A percentile compares a stretch with the other conserved stretches of the same genome.
Conservation (phyloP, 2,113 vertebrate genomes). For the Thalassarche chlororhynchos region DNA sequence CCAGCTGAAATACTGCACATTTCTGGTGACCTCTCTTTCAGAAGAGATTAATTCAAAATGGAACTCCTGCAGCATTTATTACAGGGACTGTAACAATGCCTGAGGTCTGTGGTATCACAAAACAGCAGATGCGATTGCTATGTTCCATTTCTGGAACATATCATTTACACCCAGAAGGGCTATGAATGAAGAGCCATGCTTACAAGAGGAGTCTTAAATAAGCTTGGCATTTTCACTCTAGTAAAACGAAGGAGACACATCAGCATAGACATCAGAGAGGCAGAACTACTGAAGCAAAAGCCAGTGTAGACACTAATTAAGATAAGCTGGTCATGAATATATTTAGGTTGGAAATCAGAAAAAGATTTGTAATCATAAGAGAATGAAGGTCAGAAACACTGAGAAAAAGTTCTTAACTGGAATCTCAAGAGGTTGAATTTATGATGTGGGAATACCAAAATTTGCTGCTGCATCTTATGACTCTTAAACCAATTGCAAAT, state of each 20-base stretch:
- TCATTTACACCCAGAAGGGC: background rate
- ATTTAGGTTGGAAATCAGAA: conserved; percentile 1
- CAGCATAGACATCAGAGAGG: background rate
- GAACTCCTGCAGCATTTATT: background rate
- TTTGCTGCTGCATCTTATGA: background rate
- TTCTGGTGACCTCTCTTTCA: background rate
- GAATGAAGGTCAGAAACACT: background rate
- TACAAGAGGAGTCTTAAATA: background rate
- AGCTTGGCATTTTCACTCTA: background rate
- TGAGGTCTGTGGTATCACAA: background rate
- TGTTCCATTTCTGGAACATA: background rate
- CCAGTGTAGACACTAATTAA: background rate
- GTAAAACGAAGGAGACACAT: background rate
- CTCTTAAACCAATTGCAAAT: background rate
- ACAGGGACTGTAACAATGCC: background rate
- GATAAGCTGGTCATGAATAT: background rate
- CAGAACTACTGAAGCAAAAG: background rate
- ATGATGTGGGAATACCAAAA: background rate
- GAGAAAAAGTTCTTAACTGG: background rate
- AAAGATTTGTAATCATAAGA: background rate
- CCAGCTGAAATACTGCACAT: background rate
- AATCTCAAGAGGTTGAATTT: background rate
- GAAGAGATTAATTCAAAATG: background rate
- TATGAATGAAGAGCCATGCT: background rate
- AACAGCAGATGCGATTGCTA: background rate